Evolutionary conservation across 2,888 invertebrate genomes (phyloP).

Genomic region (Muschampia plurimacula): DNA sequence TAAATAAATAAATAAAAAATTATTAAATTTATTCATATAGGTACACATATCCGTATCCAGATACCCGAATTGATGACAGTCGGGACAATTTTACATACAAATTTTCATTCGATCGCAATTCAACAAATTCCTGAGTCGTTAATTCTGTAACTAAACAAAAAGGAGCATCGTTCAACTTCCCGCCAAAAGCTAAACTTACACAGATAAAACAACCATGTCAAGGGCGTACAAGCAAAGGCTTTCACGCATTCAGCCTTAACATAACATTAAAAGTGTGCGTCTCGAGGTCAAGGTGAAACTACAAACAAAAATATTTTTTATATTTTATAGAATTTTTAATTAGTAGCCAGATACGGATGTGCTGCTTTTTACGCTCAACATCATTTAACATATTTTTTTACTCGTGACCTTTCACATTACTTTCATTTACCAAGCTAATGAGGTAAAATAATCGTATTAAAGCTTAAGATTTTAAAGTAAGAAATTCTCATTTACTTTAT

Average conservation of each 20-base stretch:
- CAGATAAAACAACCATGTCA: constrained; percentile 29
- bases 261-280: constrained; percentile 20
- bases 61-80: too few species aligned
- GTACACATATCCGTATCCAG: too few species aligned
- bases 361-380: neutral
- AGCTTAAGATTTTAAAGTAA: too few species aligned
- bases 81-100: neutral
- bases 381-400: neutral
- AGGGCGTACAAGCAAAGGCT: constrained; percentile 26
- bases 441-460: too few species aligned
- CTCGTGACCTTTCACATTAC: too few species aligned
- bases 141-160: constrained; percentile 2
- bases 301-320: neutral
- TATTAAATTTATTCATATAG: too few species aligned
- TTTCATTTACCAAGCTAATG: too few species aligned
- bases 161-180: constrained; percentile 4
- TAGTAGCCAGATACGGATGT: constrained; percentile 3
- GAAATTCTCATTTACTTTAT: too few species aligned
- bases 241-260: constrained; percentile 27
- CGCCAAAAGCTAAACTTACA: constrained; percentile 7
- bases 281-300: neutral
- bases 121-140: neutral
- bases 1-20: too few species aligned
- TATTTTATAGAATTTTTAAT: neutral
- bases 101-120: neutral